phyloP scores from a whole-genome alignment of 1,140 invertebrate species.

The Diabrotica virgifera region DNA sequence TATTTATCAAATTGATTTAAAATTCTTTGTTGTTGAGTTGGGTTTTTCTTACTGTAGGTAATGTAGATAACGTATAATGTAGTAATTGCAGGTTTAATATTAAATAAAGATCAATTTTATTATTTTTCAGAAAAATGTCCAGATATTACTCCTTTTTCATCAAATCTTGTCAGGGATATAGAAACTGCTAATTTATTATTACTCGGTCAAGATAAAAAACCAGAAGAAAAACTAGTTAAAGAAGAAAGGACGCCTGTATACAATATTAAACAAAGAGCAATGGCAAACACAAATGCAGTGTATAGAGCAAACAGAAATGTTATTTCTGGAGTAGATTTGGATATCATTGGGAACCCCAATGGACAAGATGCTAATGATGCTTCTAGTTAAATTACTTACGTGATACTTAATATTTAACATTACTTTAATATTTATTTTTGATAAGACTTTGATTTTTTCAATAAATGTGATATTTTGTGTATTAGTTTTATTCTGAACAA shows the following conservation, averaged over 20 bases:
- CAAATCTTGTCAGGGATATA: conserved; percentile 13
- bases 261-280: conserved; percentile 15
- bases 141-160: conserved; percentile 13
- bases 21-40: too few relatives aligned
- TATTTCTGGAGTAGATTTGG: conserved; percentile 16
- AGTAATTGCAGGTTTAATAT: neutral
- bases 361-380: neutral
- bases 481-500: too few relatives aligned
- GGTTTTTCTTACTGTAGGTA: neutral
- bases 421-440: too few relatives aligned
- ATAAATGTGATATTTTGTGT: too few relatives aligned
- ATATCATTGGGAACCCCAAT: neutral
- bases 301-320: conserved; percentile 21
- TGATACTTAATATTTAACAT: too few relatives aligned
- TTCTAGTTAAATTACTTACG: too few relatives aligned
- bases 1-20: too few relatives aligned
- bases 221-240: too few relatives aligned
- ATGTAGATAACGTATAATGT: neutral
- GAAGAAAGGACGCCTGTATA: too few relatives aligned
- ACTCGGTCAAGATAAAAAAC: too few relatives aligned
- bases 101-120: conserved; percentile 8
- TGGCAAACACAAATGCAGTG: conserved; percentile 22
- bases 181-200: too few relatives aligned
- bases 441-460: too few relatives aligned
- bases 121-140: conserved; percentile 16